Percentiles rank a stretch among this genome's conserved stretches.
Conservation (phyloP, 2,797 vertebrate genomes). For the Platalea minor region DNA sequence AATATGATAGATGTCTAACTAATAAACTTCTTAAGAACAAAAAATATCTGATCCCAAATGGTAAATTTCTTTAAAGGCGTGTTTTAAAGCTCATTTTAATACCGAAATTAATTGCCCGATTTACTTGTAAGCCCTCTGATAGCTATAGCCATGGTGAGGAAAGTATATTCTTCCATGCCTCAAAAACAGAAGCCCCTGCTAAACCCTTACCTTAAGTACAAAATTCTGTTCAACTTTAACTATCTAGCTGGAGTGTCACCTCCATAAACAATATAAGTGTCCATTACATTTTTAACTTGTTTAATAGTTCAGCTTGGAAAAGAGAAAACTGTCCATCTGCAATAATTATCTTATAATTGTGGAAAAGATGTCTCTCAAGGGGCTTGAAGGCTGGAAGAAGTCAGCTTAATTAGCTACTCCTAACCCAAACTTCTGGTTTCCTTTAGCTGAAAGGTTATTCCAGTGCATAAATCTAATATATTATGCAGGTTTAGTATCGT, state of each 20-base stretch:
- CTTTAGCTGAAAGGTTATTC: conserved; percentile 37
- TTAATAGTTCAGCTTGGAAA: neutral
- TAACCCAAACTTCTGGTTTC: conserved; percentile 38
- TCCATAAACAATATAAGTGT: neutral
- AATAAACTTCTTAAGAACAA: neutral
- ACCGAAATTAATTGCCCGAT: neutral
- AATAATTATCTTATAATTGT: conserved; percentile 16
- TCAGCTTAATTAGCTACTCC: conserved; percentile 38
- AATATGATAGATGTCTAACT: neutral
- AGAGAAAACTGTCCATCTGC: conserved; percentile 1
- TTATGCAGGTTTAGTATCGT: neutral
- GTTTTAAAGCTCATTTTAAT: conserved; percentile 1
- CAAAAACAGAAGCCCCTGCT: neutral
- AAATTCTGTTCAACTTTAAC: neutral
- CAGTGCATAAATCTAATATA: conserved; percentile 17
- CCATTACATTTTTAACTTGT: neutral
- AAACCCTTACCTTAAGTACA: neutral
- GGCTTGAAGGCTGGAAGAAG: neutral
- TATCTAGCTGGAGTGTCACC: neutral
- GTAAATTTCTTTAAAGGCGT: neutral
- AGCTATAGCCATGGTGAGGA: neutral
- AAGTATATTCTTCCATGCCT: neutral
- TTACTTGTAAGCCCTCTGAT: neutral
- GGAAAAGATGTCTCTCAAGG: neutral
- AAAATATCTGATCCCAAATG: neutral